Evolutionary conservation across 2,888 invertebrate species (phyloP).

Genomic region (Sinopyrophorus schimmeli): DNA sequence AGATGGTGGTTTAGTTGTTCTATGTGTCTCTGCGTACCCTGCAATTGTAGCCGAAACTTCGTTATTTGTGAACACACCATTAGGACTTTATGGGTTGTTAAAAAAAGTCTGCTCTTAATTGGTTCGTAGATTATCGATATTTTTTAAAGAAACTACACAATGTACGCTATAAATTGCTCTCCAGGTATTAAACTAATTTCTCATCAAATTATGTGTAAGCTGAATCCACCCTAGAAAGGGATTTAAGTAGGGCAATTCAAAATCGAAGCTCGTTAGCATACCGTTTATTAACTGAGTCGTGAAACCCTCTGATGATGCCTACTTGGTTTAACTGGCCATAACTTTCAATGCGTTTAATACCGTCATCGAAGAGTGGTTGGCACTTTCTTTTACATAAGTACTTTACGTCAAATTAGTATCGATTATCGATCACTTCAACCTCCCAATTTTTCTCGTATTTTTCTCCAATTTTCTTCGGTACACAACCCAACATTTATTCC

Average conservation of each 20-base stretch:
- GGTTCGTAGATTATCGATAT: conserved; percentile 3
- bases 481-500: too few relatives aligned
- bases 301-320: conserved; percentile 12
- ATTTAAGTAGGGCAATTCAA: conserved; percentile 14
- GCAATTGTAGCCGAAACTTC: too few relatives aligned
- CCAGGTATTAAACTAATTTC: conserved; percentile 14
- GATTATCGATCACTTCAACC: too few relatives aligned
- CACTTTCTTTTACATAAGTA: conserved; percentile 4
- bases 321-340: conserved; percentile 11
- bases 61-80: too few relatives aligned
- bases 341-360: conserved; percentile 6
- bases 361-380: background rate
- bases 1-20: too few relatives aligned
- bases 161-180: conserved; percentile 10
- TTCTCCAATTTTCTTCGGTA: too few relatives aligned
- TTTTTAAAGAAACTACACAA: conserved; percentile 1
- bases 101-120: too few relatives aligned
- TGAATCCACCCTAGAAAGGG: conserved; percentile 9
- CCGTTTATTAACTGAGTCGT: conserved; percentile 13
- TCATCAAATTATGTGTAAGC: conserved; percentile 14
- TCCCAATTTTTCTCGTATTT: too few relatives aligned
- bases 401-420: too few relatives aligned
- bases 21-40: too few relatives aligned
- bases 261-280: conserved; percentile 15
- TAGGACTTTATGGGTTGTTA: too few relatives aligned